These are phyloP conservation scores for Galaxias olidus DNA, from an alignment of 2,797 vertebrate species.

Conservation along the genomic window DNA sequence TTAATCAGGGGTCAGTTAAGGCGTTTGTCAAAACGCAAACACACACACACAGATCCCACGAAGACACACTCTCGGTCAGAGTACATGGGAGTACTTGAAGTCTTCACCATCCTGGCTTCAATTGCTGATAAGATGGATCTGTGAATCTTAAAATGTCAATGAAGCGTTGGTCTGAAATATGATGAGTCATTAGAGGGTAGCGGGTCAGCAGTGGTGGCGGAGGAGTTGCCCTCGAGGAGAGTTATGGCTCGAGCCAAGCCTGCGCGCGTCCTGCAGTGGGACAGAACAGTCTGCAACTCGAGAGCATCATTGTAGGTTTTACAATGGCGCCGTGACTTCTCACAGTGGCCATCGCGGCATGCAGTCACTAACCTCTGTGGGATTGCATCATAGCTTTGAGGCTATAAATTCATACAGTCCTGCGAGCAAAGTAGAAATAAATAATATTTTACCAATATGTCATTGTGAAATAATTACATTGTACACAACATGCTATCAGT, in stretches of 20 bases:
- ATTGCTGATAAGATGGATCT: slow-evolving; percentile 57
- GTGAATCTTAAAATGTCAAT: slow-evolving; percentile 67
- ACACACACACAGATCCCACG: not conserved
- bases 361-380: not conserved
- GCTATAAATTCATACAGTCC: not conserved
- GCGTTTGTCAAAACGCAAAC: too few relatives aligned
- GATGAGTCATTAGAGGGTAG: slow-evolving; percentile 76
- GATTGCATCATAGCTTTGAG: not conserved
- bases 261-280: slow-evolving; percentile 27
- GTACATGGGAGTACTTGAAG: slow-evolving; percentile 17
- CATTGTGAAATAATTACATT: too few relatives aligned
- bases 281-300: too few relatives aligned
- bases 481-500: too few relatives aligned
- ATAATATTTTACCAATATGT: too few relatives aligned
- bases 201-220: slow-evolving; percentile 67
- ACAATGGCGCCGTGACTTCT: slow-evolving; percentile 12
- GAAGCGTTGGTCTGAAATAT: slow-evolving; percentile 74
- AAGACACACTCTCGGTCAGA: not conserved
- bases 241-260: slow-evolving; percentile 62
- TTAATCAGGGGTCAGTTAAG: too few relatives aligned
- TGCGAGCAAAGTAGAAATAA: too few relatives aligned
- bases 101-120: slow-evolving; percentile 18
- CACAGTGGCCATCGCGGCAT: not conserved
- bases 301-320: slow-evolving; percentile 9
- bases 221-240: slow-evolving; percentile 69